A percentile compares a stretch with the other conserved stretches of the same genome.
Conservation (phyloP, 2,797 vertebrate genomes). For the Chaetodon trifasciatus region DNA sequence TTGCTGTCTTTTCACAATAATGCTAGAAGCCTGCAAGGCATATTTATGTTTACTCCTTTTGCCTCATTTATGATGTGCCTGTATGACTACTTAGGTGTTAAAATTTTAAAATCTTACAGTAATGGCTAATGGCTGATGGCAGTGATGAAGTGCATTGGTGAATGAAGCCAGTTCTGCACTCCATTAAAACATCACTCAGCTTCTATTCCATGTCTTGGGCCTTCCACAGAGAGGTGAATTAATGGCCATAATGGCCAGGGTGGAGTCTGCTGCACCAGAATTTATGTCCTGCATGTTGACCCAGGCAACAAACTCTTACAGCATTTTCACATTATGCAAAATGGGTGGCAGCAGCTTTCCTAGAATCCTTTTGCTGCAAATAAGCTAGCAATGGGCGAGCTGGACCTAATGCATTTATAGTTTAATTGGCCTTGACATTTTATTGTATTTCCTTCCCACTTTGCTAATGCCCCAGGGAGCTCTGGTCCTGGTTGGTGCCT, state of each 20-base stretch:
- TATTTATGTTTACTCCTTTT: slow-evolving; percentile 27
- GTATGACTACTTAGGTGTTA: slow-evolving; percentile 27
- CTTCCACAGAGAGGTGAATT: slow-evolving; percentile 34
- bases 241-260: slow-evolving; percentile 48
- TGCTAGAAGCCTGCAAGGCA: slow-evolving; percentile 5
- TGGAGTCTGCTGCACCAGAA: slow-evolving; percentile 43
- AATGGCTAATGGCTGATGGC: slow-evolving; percentile 41
- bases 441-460: slow-evolving; percentile 82
- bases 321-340: slow-evolving; percentile 61
- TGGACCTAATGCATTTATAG: slow-evolving; percentile 72
- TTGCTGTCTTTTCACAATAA: not conserved
- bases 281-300: slow-evolving; percentile 24
- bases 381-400: slow-evolving; percentile 36
- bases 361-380: slow-evolving; percentile 51
- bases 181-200: slow-evolving; percentile 55
- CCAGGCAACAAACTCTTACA: slow-evolving; percentile 22
- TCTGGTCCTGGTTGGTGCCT: slow-evolving; percentile 70
- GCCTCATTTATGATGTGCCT: slow-evolving; percentile 14
- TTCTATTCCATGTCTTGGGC: slow-evolving; percentile 15
- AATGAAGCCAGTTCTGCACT: slow-evolving; percentile 22
- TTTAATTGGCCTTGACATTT: slow-evolving; percentile 80
- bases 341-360: slow-evolving; percentile 39
- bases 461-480: slow-evolving; percentile 69
- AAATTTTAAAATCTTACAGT: slow-evolving; percentile 28
- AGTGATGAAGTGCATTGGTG: slow-evolving; percentile 22